Evolutionary conservation across 2,113 vertebrate species (phyloP), one percentile per base, ranked within the genome.

Genomic region (Trematomus loennbergii): DNA sequence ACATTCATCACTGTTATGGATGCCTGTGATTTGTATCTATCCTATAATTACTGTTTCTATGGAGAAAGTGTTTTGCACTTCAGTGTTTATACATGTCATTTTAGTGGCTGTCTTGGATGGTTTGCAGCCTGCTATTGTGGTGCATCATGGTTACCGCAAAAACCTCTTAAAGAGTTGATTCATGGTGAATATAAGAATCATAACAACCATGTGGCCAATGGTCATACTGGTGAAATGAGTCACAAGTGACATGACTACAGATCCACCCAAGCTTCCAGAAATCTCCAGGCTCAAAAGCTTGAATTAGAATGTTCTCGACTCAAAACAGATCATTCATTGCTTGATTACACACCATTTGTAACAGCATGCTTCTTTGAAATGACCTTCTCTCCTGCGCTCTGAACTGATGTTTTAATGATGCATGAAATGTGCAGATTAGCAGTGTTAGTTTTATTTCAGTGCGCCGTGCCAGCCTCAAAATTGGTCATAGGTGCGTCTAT

Each of bases 391-490:
- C 43, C 72, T 68, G 46, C 84, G 48, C 67, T 88, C 71, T 82
- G 79, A 85, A 89, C 87, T 78, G 73, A 88, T 84, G 84, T 87
- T 91, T 92, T 89, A 94, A 93, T 93, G 87, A 92, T 93, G 90
- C 91, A 91, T 93, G 88, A 92, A 91, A 92, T 90, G 78, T 91
- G 88, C 87, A 89, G 85, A 93, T 91, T 92, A 90, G 88, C 86
- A 85, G 78, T 75, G 87, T 90, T 92, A 80, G 88, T 87, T 92
- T 90, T 89, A 87, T 89, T 82, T 89, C 81, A 83, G 77, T 76
- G 84, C 86, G 64, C 84, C 20, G 46, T 62, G 66, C 72, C 89
- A 72, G 75, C 69, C 45, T 72, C 61, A 36, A 54, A 88, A 79
- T 78, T 75, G 89, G 86, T 84, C 90, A 88, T 87, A 91, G 91